These are phyloP conservation scores for Hymenochirus boettgeri DNA, from an alignment of 2,113 vertebrate genomes.

Conservation along the genomic window DNA sequence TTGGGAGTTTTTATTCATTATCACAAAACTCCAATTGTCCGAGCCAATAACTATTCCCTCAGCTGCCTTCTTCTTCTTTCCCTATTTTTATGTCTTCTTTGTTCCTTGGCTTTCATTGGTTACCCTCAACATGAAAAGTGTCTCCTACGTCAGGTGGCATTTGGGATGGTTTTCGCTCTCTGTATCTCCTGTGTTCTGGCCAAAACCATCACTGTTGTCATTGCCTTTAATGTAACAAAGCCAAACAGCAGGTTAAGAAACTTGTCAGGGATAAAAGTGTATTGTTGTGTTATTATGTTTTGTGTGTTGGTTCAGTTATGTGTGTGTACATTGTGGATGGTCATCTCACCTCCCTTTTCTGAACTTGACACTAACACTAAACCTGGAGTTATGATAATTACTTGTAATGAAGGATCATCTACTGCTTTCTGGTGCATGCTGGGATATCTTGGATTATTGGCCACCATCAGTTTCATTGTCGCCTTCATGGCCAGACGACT, in stretches of 20 bases:
- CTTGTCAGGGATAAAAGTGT: constrained; percentile 26
- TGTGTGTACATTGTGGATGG: constrained; percentile 32
- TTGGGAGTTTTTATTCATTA: constrained; percentile 45
- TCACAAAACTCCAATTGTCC: constrained; percentile 49
- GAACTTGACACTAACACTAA: constrained; percentile 10
- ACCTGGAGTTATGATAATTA: constrained; percentile 17
- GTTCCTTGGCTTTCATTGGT: constrained; percentile 53
- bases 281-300: constrained; percentile 12
- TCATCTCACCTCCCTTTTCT: constrained; percentile 33
- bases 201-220: constrained; percentile 25
- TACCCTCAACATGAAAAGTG: constrained; percentile 50
- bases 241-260: constrained; percentile 15
- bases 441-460: constrained; percentile 89
- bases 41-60: constrained; percentile 55
- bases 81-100: constrained; percentile 54
- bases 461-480: constrained; percentile 90
- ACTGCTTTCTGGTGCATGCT: constrained; percentile 93
- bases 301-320: constrained; percentile 26
- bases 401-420: constrained; percentile 66
- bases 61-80: constrained; percentile 55
- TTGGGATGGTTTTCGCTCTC: constrained; percentile 52
- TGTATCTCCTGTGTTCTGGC: constrained; percentile 50
- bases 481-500: constrained; percentile 56
- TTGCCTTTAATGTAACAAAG: constrained; percentile 30
- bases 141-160: constrained; percentile 52